Conservation (phyloP, 2,888 invertebrate genomes). For the Diachrysia chrysitis region DNA sequence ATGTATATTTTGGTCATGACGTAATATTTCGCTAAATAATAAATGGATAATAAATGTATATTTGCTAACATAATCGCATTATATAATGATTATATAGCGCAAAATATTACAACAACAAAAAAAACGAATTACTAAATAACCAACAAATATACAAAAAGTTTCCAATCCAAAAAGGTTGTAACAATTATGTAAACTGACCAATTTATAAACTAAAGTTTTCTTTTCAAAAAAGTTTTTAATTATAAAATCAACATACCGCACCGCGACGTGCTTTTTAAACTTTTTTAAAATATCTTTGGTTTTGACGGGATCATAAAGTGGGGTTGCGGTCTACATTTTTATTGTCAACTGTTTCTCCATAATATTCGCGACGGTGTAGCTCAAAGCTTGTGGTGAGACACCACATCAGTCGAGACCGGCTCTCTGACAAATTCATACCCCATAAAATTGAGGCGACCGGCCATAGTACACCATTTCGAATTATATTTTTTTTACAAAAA, state of each 20-base stretch:
- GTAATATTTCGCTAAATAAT: no score
- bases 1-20: no score
- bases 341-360: slow-evolving; percentile 64
- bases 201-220: not conserved
- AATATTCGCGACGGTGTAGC: slow-evolving; percentile 71
- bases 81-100: no score
- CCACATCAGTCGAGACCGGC: slow-evolving; percentile 70
- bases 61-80: no score
- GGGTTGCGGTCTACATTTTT: slow-evolving; percentile 64
- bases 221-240: slow-evolving; percentile 13
- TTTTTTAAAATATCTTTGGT: slow-evolving; percentile 32
- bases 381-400: slow-evolving; percentile 62
- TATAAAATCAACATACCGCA: slow-evolving; percentile 14
- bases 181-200: not conserved
- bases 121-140: not conserved
- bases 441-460: slow-evolving; percentile 69
- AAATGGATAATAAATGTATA: no score
- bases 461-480: slow-evolving; percentile 36
- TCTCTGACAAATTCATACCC: slow-evolving; percentile 73
- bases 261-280: slow-evolving; percentile 31
- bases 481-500: slow-evolving; percentile 35
- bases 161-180: not conserved
- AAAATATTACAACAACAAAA: not conserved
- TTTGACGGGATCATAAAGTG: slow-evolving; percentile 54
- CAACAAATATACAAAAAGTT: not conserved